Conservation (phyloP, 2,113 vertebrate species). For the Scolopax mira region DNA sequence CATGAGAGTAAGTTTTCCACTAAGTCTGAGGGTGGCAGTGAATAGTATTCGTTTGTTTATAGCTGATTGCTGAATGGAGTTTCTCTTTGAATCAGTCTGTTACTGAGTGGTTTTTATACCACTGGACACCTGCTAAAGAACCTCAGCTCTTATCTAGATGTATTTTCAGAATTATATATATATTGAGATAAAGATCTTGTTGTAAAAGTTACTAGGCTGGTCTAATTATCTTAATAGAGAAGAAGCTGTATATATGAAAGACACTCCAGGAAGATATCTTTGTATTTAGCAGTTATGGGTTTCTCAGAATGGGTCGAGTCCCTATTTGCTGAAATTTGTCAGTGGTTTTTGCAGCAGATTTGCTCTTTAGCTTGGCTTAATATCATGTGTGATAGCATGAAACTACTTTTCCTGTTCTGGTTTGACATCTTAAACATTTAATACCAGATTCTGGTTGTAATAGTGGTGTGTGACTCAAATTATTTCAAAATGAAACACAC, state of each 20-base stretch:
- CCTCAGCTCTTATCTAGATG: not conserved
- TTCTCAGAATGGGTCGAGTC: not conserved
- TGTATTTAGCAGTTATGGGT: not conserved
- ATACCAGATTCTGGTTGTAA: not conserved
- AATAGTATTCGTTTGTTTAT: not conserved
- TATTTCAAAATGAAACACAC: not conserved
- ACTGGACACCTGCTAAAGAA: not conserved
- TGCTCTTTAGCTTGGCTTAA: not conserved
- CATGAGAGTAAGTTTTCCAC: not conserved
- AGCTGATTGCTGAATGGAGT: not conserved
- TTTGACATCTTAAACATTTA: not conserved
- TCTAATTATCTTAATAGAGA: not conserved
- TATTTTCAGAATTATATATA: not conserved
- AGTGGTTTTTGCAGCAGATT: not conserved
- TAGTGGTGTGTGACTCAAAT: not conserved
- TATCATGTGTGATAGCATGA: not conserved
- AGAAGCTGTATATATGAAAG: not conserved
- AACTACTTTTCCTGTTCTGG: not conserved
- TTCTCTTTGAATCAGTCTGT: not conserved
- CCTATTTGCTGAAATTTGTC: not conserved
- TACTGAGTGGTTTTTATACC: not conserved
- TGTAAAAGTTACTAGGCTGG: not conserved
- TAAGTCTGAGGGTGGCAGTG: not conserved
- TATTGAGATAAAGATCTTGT: not conserved
- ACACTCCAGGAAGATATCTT: not conserved